phyloP scores from a whole-genome alignment of 2,113 vertebrate species.

The Varanus salvator region DNA sequence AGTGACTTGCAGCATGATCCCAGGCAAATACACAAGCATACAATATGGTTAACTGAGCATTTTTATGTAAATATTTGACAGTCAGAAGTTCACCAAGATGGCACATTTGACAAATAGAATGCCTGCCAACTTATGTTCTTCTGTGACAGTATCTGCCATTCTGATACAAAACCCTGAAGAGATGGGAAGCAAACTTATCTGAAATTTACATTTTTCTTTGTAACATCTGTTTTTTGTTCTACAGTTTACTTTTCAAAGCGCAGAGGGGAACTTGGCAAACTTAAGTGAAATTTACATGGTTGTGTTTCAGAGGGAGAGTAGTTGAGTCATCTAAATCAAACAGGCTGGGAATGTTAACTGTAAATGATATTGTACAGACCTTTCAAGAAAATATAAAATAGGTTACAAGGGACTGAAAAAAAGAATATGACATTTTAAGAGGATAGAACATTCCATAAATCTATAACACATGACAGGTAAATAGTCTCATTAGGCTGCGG shows the following conservation, averaged over 20 bases:
- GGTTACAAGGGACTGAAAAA: neutral
- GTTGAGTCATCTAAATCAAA: constrained; percentile 1
- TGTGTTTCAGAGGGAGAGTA: constrained; percentile 16
- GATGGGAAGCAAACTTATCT: neutral
- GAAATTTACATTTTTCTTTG: constrained; percentile 17
- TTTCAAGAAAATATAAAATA: constrained; percentile 20
- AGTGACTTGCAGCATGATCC: neutral
- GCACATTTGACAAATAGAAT: neutral
- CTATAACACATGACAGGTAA: neutral
- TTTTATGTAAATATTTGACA: neutral
- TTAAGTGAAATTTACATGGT: neutral
- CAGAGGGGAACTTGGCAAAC: neutral
- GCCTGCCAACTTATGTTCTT: neutral
- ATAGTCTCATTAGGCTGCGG: no score
- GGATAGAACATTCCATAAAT: neutral
- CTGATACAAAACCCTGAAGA: neutral
- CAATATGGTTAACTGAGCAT: neutral
- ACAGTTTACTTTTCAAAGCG: neutral
- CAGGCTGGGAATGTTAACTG: constrained; percentile 9
- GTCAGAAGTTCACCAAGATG: neutral
- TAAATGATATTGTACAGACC: constrained; percentile 7
- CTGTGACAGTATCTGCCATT: neutral
- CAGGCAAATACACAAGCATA: neutral
- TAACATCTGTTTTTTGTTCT: constrained; percentile 10
- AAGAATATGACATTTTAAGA: neutral